These are phyloP conservation scores for Heterohyrax brucei DNA, from an alignment of 2,797 vertebrate genomes.

Conservation along the genomic window DNA sequence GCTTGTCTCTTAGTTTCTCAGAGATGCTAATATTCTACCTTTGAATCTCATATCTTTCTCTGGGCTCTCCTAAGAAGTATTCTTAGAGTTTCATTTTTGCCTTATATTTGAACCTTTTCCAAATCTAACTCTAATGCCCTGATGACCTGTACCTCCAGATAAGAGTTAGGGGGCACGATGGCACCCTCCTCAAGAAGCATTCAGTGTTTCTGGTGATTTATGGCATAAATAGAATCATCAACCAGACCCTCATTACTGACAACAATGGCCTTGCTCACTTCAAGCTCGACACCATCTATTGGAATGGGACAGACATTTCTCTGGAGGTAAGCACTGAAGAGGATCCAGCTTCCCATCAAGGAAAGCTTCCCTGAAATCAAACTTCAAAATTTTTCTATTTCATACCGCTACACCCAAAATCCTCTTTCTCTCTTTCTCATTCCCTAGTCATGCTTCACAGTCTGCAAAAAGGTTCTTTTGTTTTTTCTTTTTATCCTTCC, in stretches of 20 bases:
- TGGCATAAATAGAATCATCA: not conserved
- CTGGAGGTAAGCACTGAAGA: slow-evolving; percentile 60
- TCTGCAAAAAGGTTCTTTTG: not conserved
- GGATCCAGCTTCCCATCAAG: not conserved
- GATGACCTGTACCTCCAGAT: slow-evolving; percentile 50
- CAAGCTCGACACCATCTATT: slow-evolving; percentile 26
- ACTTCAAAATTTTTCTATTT: not conserved
- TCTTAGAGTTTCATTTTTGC: not conserved
- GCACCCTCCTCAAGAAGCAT: slow-evolving; percentile 60
- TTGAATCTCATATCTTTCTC: not conserved
- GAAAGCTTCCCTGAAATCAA: not conserved
- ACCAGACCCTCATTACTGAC: slow-evolving; percentile 67
- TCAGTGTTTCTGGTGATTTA: slow-evolving; percentile 53
- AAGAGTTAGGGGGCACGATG: slow-evolving; percentile 50
- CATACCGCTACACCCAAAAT: not conserved
- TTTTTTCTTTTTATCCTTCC: not conserved
- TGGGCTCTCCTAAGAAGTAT: not conserved
- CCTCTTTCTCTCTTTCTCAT: not conserved
- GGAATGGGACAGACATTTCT: slow-evolving; percentile 57
- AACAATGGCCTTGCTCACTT: slow-evolving; percentile 35
- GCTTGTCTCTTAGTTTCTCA: not conserved
- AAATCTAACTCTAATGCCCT: not conserved
- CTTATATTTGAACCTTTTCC: not conserved
- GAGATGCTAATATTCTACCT: not conserved
- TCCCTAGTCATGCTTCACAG: not conserved